Evolutionary conservation across 2,888 invertebrate genomes (phyloP), one percentile per base, ranked within the genome.

Genomic region (Scelioninae gen. 1): DNA sequence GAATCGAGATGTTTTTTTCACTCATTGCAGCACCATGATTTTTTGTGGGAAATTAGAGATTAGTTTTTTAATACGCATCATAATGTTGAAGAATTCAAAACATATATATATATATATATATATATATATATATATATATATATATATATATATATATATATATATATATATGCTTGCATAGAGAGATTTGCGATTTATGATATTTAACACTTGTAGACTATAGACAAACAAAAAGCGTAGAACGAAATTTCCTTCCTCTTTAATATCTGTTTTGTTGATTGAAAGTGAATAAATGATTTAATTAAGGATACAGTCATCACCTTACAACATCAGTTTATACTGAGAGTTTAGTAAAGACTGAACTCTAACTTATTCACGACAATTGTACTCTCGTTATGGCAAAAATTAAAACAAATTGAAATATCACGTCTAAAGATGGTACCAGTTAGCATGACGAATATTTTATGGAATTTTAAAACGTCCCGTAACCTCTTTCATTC

Each of bases 391-490:
- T 66, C 78, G 55, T 72, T 79, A 66, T 58, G n/a, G 8, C 58
- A 62, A 72, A 80, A 68, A 80, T 79, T 74, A 74, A 74, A 80
- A 80, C 74, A 68, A 80, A 66, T 66, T 80, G 80, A 69, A 75
- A 75, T 63, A 75, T 81, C 69, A 58, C 55, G 56, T 49, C 80
- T 53, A 80, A 81, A 75, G 80, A 63, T 69, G 69, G 69, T 49
- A 68, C 69, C 63, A 34, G 75, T 63, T 69, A 72, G 53, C 60
- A 32, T 13, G 80, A 47, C 66, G 69, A 80, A 83, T 83, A 77
- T 83, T 83, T 80, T 56, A 80, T 77, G 72, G 77, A 71, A 80
- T 80, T 77, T 72, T 72, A 75, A 71, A 83, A 31, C 65, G 34
- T 34, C 43, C 47, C 47, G 72, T 66, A 71, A 68, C 69, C 71